Conservation (phyloP, 1,140 invertebrate species). For the Nasonia longicornis region DNA sequence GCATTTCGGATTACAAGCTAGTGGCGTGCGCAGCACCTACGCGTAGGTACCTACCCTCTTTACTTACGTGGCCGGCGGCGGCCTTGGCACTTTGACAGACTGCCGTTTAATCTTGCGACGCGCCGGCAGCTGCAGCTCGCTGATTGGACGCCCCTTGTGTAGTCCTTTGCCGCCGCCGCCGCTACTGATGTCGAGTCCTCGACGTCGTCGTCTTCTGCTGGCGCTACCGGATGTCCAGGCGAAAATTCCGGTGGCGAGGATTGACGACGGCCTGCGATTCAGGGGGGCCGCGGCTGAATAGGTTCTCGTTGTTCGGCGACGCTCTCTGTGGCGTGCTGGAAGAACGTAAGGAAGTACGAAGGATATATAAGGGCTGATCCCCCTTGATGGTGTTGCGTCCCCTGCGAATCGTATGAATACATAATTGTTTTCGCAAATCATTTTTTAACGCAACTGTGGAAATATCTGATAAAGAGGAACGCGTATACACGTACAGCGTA, state of each 20-base stretch:
- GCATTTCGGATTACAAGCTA: constrained; percentile 54
- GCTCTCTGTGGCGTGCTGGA: background rate
- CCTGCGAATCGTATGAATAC: too few relatives aligned
- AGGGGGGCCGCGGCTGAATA: background rate
- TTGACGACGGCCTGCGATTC: background rate
- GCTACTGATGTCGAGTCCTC: too few relatives aligned
- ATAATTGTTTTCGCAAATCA: too few relatives aligned
- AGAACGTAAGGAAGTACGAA: background rate
- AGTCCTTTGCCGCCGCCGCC: background rate
- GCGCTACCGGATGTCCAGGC: background rate
- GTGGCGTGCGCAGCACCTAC: background rate
- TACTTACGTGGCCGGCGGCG: background rate
- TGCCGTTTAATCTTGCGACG: constrained; percentile 30
- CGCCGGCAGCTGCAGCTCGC: background rate
- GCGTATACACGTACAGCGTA: too few relatives aligned
- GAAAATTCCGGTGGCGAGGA: constrained; percentile 7
- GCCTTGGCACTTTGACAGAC: constrained; percentile 36
- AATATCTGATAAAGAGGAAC: too few relatives aligned
- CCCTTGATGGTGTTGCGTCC: too few relatives aligned
- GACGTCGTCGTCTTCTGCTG: background rate
- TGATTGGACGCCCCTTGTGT: background rate
- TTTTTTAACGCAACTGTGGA: too few relatives aligned
- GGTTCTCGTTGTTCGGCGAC: background rate
- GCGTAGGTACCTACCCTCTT: background rate
- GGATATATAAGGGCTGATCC: background rate